Evolutionary conservation across 64 coral and sea anemone genomes (phyloP).

Genomic region (Montipora foliosa): DNA sequence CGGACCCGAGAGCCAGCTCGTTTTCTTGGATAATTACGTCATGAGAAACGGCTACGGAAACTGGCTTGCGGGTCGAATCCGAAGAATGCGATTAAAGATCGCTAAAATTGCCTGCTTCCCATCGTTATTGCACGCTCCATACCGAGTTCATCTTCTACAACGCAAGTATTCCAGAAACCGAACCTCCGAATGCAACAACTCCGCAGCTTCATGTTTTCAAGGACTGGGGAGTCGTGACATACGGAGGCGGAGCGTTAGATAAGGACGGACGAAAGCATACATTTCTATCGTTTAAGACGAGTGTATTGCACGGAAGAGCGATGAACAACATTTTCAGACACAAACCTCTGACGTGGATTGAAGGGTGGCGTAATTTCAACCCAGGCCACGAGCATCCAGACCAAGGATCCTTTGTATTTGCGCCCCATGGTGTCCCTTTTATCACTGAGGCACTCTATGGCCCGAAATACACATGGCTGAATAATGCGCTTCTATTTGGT

Average conservation of each 20-base stretch:
- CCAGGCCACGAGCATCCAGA: conserved; percentile 77
- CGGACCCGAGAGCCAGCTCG: conserved; percentile 84
- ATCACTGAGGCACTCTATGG: conserved; percentile 72
- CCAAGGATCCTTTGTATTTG: conserved; percentile 69
- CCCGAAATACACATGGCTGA: conserved; percentile 80
- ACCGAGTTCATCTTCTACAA: conserved; percentile 94
- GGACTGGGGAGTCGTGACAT: conserved; percentile 71
- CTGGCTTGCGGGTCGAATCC: conserved; percentile 81
- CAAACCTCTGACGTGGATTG: conserved; percentile 34
- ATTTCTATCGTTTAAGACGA: conserved; percentile 62
- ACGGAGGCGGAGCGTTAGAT: background rate
- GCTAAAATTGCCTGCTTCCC: background rate
- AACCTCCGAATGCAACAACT: conserved; percentile 9
- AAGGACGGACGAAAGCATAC: background rate
- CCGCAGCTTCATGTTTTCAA: conserved; percentile 57
- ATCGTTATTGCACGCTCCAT: conserved; percentile 73
- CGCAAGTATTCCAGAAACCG: conserved; percentile 45
- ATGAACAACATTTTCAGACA: conserved; percentile 43
- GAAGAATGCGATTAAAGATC: conserved; percentile 1
- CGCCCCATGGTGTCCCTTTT: conserved; percentile 48
- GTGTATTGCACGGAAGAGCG: conserved; percentile 63
- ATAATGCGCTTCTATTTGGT: conserved; percentile 58
- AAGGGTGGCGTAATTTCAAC: conserved; percentile 47
- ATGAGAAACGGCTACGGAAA: conserved; percentile 80
- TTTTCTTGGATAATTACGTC: conserved; percentile 87